Evolutionary conservation across 2,797 vertebrate species (phyloP), one percentile per base, ranked within the genome.

Genomic region (Poeciliopsis presidionis): DNA sequence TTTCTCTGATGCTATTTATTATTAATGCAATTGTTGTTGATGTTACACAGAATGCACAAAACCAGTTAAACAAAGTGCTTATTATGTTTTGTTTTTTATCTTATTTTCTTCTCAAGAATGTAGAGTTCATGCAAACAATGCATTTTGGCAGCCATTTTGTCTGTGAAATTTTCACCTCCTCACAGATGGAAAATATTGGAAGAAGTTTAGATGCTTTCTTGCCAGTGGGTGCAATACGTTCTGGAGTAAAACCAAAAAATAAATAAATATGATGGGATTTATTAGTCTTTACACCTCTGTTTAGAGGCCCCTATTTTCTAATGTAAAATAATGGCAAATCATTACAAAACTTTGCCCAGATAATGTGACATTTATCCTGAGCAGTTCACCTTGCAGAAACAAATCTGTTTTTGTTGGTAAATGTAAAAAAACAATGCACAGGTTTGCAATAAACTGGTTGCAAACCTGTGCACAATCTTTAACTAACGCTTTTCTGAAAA

Each of bases 1-100:
- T 72, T 77, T 69, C 61, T 77, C 69, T 72, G 51, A 43, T 20
- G 46, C 7, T 74, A 75, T 81, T 63, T 1, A 73, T 78, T 81
- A 86, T 79, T 63, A 43, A 46, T 13, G 4, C 4, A 13, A 46
- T 46, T 46, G 4, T 30, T 30, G 30, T 30, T 30, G 30, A 30
- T 30, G 30, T 30, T 30, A 30, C 30, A 30, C 72, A 86, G 87
- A 90, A 87, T 86, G 84, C 81, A 72, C 78, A 90, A 84, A 89
- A 79, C 84, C 87, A 84, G 76, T 78, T 80, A 86, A 84, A 83
- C 83, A 57, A 73, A 81, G 33, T 53, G 75, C 80, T 82, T 85
- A 61, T 88, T 78, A 1, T 36, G 30, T 65, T 22, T 77, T 82
- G 82, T 86, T 59, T 28, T 59, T 14, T 33, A 7, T 61, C 20